These are phyloP conservation scores for Eulemur rubriventer DNA, from an alignment of 2,797 vertebrate genomes.

Conservation along the genomic window DNA sequence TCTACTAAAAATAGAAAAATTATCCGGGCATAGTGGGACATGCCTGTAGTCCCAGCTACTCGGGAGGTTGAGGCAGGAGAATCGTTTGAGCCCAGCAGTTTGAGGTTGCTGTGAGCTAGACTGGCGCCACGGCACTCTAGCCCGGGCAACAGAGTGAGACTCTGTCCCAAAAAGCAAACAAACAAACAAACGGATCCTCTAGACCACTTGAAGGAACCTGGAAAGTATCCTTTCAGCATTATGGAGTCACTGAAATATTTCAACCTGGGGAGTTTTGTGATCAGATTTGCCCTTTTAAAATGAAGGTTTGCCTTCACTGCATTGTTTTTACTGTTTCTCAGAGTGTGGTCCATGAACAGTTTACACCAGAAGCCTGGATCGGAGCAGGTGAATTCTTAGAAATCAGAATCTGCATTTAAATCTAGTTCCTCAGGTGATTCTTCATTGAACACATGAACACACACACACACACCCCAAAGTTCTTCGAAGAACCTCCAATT, in stretches of 20 bases:
- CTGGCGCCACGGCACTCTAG: not conserved
- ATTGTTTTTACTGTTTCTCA: not conserved
- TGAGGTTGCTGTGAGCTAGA: not conserved
- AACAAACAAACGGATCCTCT: not conserved
- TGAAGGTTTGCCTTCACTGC: not conserved
- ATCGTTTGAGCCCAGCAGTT: not conserved
- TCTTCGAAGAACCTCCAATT: not conserved
- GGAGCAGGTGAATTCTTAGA: not conserved
- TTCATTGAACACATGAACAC: not conserved
- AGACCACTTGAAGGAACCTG: not conserved
- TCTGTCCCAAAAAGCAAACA: not conserved
- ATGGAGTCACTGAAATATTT: not conserved
- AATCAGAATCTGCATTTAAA: not conserved
- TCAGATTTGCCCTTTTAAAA: not conserved
- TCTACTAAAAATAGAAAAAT: too few relatives aligned
- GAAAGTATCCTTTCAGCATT: not conserved
- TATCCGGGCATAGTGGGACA: rapidly evolving
- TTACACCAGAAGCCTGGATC: not conserved
- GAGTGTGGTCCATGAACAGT: not conserved
- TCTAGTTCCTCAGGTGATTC: not conserved
- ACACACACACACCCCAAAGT: not conserved
- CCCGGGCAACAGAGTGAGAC: not conserved
- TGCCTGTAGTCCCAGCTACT: not conserved
- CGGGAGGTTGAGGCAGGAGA: not conserved
- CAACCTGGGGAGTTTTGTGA: not conserved